Evolutionary conservation across 1,140 invertebrate genomes (phyloP).

Genomic region (Pollicipes pollicipes): DNA sequence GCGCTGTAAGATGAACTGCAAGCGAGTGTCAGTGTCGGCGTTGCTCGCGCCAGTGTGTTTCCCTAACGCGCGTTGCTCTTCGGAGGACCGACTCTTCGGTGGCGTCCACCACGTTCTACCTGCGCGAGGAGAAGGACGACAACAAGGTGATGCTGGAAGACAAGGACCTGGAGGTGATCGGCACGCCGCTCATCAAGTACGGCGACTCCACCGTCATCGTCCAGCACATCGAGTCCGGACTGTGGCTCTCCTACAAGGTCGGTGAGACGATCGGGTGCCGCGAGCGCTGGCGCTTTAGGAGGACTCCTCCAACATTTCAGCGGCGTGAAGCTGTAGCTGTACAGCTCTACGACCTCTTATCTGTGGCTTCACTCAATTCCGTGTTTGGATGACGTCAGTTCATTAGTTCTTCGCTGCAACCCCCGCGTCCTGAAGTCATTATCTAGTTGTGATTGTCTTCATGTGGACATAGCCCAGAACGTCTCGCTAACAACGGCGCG

Average conservation of each 20-base stretch:
- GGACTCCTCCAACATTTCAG: no score
- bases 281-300: no score
- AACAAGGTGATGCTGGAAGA: conserved; percentile 90
- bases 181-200: conserved; percentile 90
- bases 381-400: no score
- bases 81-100: conserved; percentile 54
- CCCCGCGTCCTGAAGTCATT: conserved; percentile 3
- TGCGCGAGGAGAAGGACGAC: conserved; percentile 88
- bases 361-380: no score
- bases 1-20: no score
- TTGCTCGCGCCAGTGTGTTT: no score
- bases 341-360: no score
- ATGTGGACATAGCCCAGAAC: background rate
- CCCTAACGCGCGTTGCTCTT: no score
- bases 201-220: conserved; percentile 97
- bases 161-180: conserved; percentile 96
- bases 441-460: background rate
- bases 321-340: no score
- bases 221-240: conserved; percentile 81
- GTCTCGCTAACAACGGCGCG: background rate
- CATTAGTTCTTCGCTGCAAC: no score
- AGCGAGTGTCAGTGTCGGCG: no score
- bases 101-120: conserved; percentile 79
- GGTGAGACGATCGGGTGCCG: no score
- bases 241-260: conserved; percentile 96